These are phyloP conservation scores for Aphodius sticticus DNA, from an alignment of 2,888 invertebrate genomes.

Conservation along the genomic window DNA sequence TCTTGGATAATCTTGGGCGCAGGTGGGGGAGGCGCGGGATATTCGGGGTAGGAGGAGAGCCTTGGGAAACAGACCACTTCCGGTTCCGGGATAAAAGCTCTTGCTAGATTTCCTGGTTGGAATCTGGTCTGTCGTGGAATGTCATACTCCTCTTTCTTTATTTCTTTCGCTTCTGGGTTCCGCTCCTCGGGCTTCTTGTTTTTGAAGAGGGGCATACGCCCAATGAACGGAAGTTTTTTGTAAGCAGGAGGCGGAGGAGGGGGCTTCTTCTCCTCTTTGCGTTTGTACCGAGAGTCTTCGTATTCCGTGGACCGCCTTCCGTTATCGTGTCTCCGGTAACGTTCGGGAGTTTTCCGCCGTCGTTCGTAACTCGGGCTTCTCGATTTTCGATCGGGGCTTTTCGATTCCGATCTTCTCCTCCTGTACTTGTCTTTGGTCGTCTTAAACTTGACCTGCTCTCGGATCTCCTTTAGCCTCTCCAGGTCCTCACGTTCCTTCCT, in stretches of 20 bases:
- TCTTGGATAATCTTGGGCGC: slow-evolving; percentile 42
- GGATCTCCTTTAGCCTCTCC: slow-evolving; percentile 51
- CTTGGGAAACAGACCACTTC: slow-evolving; percentile 59
- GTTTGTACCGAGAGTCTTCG: slow-evolving; percentile 45
- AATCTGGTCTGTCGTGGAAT: slow-evolving; percentile 56
- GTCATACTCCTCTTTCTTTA: slow-evolving; percentile 62
- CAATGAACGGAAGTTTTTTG: slow-evolving; percentile 84
- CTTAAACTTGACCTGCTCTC: slow-evolving; percentile 52
- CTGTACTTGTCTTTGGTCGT: slow-evolving; percentile 58
- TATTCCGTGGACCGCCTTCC: slow-evolving; percentile 45
- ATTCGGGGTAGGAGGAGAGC: slow-evolving; percentile 55
- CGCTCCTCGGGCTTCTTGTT: slow-evolving; percentile 61
- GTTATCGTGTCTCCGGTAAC: slow-evolving; percentile 50
- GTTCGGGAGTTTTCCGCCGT: slow-evolving; percentile 46
- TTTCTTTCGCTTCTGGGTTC: slow-evolving; percentile 62
- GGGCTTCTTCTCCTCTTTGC: slow-evolving; percentile 48
- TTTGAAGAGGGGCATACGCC: slow-evolving; percentile 84
- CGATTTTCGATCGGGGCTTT: slow-evolving; percentile 44
- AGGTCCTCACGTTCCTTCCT: slow-evolving; percentile 55
- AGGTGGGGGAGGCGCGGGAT: slow-evolving; percentile 51
- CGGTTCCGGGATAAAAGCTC: slow-evolving; percentile 58
- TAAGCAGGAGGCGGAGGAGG: slow-evolving; percentile 61
- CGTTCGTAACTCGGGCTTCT: slow-evolving; percentile 47
- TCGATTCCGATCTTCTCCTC: slow-evolving; percentile 45
- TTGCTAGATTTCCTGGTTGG: slow-evolving; percentile 56